phyloP scores from a whole-genome alignment of 2,888 invertebrate species.

The Agapetus fuscipes region DNA sequence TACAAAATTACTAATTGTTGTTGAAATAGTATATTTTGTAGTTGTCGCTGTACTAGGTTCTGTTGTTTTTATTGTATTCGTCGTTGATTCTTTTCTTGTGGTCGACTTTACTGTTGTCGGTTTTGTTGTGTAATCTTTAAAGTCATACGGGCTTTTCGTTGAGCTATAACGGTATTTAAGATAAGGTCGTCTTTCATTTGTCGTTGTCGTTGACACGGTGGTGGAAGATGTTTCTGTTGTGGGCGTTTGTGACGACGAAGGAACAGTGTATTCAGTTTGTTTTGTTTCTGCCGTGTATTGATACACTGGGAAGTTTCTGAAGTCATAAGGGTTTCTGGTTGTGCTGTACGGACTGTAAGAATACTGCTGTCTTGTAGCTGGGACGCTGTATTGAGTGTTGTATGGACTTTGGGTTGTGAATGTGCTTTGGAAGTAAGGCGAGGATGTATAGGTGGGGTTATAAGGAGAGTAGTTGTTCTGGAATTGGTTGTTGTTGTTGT shows the following conservation, averaged over 20 bases:
- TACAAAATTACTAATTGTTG: no score
- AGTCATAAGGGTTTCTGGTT: constrained; percentile 24
- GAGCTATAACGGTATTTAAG: constrained; percentile 41
- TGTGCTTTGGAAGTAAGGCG: constrained; percentile 23
- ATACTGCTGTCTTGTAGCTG: constrained; percentile 9
- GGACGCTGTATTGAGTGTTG: constrained; percentile 21
- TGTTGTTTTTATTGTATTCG: constrained; percentile 31
- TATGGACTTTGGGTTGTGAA: constrained; percentile 26
- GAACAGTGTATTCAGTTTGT: constrained; percentile 25
- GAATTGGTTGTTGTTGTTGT: constrained; percentile 23
- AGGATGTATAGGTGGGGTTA: no score
- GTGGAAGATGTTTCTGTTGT: constrained; percentile 20
- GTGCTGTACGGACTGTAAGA: constrained; percentile 23
- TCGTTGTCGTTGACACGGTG: constrained; percentile 22
- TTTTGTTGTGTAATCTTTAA: constrained; percentile 33
- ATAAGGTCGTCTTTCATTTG: constrained; percentile 15
- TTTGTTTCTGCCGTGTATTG: constrained; percentile 28
- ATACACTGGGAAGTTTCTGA: constrained; percentile 23
- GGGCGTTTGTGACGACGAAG: constrained; percentile 16
- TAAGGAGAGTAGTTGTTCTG: constrained; percentile 29
- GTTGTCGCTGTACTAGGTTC: constrained; percentile 21
- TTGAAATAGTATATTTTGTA: no score
- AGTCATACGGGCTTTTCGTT: constrained; percentile 48
- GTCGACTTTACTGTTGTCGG: constrained; percentile 23
- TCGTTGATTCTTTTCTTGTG: constrained; percentile 25